Base-by-base conservation (phyloP, 2,888 invertebrate genomes). In the Helobdella robusta region DNA sequence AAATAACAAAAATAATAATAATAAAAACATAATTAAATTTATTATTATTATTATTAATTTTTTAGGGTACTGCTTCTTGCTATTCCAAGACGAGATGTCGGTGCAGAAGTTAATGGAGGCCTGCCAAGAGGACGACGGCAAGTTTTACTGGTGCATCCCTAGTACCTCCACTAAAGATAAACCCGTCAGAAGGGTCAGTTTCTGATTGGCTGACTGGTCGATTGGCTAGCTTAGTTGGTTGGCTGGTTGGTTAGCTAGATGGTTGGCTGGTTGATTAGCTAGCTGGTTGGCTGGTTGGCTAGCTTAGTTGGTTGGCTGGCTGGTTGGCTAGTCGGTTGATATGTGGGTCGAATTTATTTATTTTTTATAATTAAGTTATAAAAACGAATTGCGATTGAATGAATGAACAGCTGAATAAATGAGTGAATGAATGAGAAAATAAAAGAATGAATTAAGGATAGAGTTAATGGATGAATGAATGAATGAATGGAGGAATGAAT, bases 111-210 rank as follows among this genome's bases (percentile, higher is more conserved):
- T 98, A 77, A 95, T 98, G 81, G 94, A 94, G 76, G 89, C 92
- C 8, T 98, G 97, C 83, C 91, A 95, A 77, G 89, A 91, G 64
- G 97, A 97, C 80, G 95, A 95, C 78, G 93, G 94, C 80, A 97
- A 97, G 82, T 82, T 95, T 70, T 98, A 97, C 81, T 84, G 98
- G 76, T 95, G 95, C 82, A 94, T 98, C 60, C 95, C 95, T 34
- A 95, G 94, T 72, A 95, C 97, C 52, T 98, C 97, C 66, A 97
- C 97, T 83, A 93, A 94, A 82, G 94, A 97, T 83, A 98, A 98
- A 83, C 95, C 97, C 15, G 97, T 83, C 74, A 75, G 79, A 35
- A 62, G 62, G 62, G 62, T 62, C 6, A 25, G 62, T 8, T n/a
- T n/a, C 20, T 6, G 50, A 25, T 8, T 50, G 50, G 5, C n/a